A percentile compares a stretch with the other conserved stretches of the same genome.
Evolutionary conservation across 92 coral and sea anemone genomes (phyloP).

Genomic region (Phenganax subtilis): DNA sequence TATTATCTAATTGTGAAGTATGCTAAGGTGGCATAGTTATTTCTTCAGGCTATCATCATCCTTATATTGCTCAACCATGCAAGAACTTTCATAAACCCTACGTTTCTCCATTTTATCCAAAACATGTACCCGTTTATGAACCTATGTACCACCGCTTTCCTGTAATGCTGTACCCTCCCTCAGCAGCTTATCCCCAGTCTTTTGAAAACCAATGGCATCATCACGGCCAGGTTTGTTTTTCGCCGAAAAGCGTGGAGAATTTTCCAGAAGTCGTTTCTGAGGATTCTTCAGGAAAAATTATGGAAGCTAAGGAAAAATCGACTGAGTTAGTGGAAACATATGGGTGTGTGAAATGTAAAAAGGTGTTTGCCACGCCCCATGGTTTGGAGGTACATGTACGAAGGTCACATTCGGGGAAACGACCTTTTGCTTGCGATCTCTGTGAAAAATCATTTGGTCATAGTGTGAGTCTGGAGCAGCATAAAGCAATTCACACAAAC

Average conservation of each 20-base stretch:
- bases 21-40: no score
- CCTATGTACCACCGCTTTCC: constrained; percentile 39
- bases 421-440: constrained; percentile 75
- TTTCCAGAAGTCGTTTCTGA: not conserved
- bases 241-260: not conserved
- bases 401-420: constrained; percentile 67
- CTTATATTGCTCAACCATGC: constrained; percentile 6
- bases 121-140: constrained; percentile 7
- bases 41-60: no score
- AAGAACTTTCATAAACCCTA: constrained; percentile 8
- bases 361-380: constrained; percentile 80
- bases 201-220: constrained; percentile 9
- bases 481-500: constrained; percentile 67
- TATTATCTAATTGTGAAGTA: no score
- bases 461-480: constrained; percentile 79
- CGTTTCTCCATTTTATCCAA: not conserved
- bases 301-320: not conserved
- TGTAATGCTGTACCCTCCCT: constrained; percentile 6
- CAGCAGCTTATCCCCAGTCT: not conserved
- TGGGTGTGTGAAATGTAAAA: constrained; percentile 88
- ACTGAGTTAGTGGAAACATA: constrained; percentile 41
- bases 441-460: constrained; percentile 90
- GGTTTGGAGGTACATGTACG: constrained; percentile 96
- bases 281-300: not conserved
- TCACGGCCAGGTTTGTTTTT: not conserved